These are phyloP conservation scores for Apamea epomidion DNA, from an alignment of 2,888 invertebrate genomes.

Conservation along the genomic window DNA sequence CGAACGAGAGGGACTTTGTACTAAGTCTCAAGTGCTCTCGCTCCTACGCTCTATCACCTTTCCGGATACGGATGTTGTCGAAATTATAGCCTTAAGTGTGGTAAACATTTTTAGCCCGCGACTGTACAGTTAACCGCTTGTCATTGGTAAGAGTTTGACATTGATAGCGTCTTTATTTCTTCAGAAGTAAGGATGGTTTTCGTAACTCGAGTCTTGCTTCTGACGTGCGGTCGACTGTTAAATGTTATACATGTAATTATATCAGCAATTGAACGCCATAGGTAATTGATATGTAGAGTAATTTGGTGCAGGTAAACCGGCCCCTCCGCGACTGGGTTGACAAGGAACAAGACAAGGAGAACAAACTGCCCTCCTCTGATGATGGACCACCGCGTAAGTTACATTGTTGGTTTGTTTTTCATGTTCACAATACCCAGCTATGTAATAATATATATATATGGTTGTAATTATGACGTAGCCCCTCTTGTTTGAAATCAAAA, in stretches of 20 bases:
- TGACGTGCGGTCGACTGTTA: not conserved
- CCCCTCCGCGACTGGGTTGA: constrained; percentile 86
- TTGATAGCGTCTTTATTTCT: not conserved
- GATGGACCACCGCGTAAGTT: constrained; percentile 94
- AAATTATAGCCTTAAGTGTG: not conserved
- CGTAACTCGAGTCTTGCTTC: not conserved
- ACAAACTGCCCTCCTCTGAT: constrained; percentile 89
- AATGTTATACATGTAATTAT: constrained; percentile 17
- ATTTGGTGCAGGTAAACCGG: constrained; percentile 84
- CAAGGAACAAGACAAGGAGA: constrained; percentile 89
- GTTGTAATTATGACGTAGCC: not conserved
- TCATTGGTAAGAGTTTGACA: not conserved
- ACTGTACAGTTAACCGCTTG: not conserved
- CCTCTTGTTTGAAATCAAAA: not conserved
- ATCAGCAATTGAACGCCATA: constrained; percentile 52
- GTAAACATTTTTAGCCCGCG: constrained; percentile 14
- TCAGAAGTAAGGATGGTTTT: not conserved
- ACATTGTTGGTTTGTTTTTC: not conserved
- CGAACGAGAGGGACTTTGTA: not conserved
- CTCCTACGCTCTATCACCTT: not conserved
- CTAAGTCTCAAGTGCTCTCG: not conserved
- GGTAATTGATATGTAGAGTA: constrained; percentile 60
- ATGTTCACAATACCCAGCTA: not conserved
- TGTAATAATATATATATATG: not conserved
- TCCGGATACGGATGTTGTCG: not conserved